Evolutionary conservation across 1,140 invertebrate species (phyloP), one percentile per base, ranked within the genome.

Genomic region (Dreissena rostriformis): DNA sequence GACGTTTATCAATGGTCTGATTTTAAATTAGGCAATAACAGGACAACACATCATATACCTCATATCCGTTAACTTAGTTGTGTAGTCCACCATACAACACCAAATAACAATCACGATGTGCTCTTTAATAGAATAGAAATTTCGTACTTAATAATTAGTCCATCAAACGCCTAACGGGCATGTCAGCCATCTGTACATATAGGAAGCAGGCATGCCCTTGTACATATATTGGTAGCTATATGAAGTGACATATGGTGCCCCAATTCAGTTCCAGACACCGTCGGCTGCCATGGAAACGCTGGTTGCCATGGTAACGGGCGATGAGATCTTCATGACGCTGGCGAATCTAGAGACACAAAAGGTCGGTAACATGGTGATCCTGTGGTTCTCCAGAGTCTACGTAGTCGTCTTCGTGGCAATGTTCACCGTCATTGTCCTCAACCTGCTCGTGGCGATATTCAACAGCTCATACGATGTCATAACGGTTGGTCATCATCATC

Each of bases 311-410:
- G 71, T 74, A 26, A 74, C 57, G 26, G 80, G 80, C 0, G 80
- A 82, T 19, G 80, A 82, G 49, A 73, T 82, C n/a, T 82, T 65
- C 28, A 61, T 51, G 12, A 74, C 80, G 0, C 26, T 82, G 14
- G 70, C 53, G 10, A 66, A 49, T 17, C 22, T 82, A 0, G 71
- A 74, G 29, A 57, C n/a, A 24, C 61, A 82, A 15, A 72, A 74
- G 17, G 26, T 11, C 19, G 79, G 79, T 0, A 49, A 57, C 5
- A 14, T 28, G 2, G 15, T 11, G 12, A 49, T 74, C 0, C 51
- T 68, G 55, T 74, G 70, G 80, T 82, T 82, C 51, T 63, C 70
- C 2, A 51, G 71, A 19, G 26, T 73, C 26, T 82, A 82, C 66
- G 49, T 82, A 15, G 61, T 55, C 17, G 15, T 53, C 0, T 82